Conservation (phyloP, 2,797 vertebrate species). For the Falco concolor region DNA sequence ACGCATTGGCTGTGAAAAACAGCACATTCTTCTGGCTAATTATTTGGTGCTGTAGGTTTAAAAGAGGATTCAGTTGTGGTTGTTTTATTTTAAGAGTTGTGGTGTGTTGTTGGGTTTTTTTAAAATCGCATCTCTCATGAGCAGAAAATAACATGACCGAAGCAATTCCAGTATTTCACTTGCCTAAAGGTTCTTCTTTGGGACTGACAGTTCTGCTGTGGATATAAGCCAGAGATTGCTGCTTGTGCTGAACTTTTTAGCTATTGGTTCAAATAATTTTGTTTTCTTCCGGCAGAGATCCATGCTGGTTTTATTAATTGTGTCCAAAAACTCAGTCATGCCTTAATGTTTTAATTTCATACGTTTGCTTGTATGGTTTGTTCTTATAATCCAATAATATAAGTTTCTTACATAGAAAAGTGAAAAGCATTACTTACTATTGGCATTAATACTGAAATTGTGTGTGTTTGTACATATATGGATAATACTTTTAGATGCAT, state of each 20-base stretch:
- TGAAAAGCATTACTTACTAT: background rate
- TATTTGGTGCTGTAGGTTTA: rapidly evolving
- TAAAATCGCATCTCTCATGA: background rate
- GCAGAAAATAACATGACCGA: background rate
- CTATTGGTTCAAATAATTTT: background rate
- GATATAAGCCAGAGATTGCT: background rate
- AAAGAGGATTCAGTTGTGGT: background rate
- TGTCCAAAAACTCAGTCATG: background rate
- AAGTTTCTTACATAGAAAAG: background rate
- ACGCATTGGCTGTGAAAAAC: background rate
- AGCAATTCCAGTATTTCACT: background rate
- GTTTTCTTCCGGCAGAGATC: background rate
- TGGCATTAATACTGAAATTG: background rate
- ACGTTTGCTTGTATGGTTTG: background rate
- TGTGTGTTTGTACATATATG: rapidly evolving
- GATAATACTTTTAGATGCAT: background rate
- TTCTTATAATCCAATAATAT: background rate
- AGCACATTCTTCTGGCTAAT: background rate
- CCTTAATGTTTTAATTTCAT: background rate
- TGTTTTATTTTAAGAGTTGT: background rate
- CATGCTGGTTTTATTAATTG: background rate
- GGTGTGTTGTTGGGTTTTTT: background rate
- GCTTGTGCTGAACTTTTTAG: background rate
- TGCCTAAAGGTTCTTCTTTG: background rate
- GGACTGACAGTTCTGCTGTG: background rate